These are phyloP conservation scores for Ctenicera cuprea DNA, from an alignment of 2,888 invertebrate species.

Conservation along the genomic window DNA sequence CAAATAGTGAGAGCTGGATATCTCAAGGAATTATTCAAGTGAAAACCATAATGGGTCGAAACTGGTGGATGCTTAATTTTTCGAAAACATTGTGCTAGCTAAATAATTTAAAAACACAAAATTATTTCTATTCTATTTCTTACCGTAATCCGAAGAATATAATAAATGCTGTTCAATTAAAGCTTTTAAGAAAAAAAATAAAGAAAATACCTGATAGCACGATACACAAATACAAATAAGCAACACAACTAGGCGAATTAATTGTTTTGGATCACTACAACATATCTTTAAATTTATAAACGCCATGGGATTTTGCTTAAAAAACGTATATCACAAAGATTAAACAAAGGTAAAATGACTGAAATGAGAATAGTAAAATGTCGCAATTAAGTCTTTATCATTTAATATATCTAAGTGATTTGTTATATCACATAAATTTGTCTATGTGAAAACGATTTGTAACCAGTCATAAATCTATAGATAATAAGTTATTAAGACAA, in stretches of 20 bases:
- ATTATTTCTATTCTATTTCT: slow-evolving; percentile 34
- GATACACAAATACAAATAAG: slow-evolving; percentile 76
- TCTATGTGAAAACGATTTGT: slow-evolving; percentile 4
- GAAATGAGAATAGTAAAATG: background rate
- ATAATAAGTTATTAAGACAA: background rate
- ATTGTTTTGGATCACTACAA: slow-evolving; percentile 74
- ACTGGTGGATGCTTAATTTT: slow-evolving; percentile 80
- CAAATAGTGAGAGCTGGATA: slow-evolving; percentile 84
- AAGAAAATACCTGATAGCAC: slow-evolving; percentile 77
- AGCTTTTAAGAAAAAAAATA: too few species aligned
- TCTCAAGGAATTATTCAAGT: slow-evolving; percentile 79
- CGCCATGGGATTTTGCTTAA: slow-evolving; percentile 8
- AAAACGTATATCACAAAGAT: background rate
- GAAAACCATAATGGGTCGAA: slow-evolving; percentile 81
- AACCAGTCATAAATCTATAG: slow-evolving; percentile 14
- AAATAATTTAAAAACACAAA: slow-evolving; percentile 28
- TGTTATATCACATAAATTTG: slow-evolving; percentile 29
- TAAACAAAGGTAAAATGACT: too few species aligned
- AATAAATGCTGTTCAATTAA: too few species aligned
- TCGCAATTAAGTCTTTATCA: slow-evolving; percentile 9
- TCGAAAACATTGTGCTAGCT: slow-evolving; percentile 77
- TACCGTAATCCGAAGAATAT: background rate
- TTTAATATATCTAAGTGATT: slow-evolving; percentile 29
- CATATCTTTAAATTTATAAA: slow-evolving; percentile 65
- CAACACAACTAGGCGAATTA: slow-evolving; percentile 76